Percentiles rank a stretch among this genome's conserved stretches.
phyloP scores from a whole-genome alignment of 2,888 invertebrate genomes.

The Achlya flavicornis region DNA sequence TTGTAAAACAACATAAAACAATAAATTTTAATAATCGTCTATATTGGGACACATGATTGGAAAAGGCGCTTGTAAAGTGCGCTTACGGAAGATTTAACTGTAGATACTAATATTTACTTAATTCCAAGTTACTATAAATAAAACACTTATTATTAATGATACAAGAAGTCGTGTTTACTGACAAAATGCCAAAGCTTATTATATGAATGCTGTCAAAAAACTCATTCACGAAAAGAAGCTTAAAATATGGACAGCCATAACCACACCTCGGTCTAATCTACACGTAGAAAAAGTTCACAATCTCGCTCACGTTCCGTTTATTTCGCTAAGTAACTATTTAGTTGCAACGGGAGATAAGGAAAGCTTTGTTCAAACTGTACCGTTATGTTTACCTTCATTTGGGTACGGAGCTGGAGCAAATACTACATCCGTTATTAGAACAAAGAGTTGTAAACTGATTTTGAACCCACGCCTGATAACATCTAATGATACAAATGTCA shows the following conservation, averaged over 20 bases:
- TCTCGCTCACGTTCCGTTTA: constrained; percentile 59
- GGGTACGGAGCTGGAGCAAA: constrained; percentile 26
- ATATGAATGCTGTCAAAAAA: background rate
- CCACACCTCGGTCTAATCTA: constrained; percentile 10
- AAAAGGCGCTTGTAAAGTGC: background rate
- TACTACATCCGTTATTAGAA: constrained; percentile 18
- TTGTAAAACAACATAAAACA: background rate
- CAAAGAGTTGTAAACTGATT: constrained; percentile 22
- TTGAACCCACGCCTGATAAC: constrained; percentile 18
- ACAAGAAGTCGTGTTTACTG: background rate
- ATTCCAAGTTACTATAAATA: background rate
- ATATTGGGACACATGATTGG: background rate
- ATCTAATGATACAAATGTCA: constrained; percentile 31
- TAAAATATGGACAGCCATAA: constrained; percentile 4
- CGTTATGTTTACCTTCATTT: constrained; percentile 66
- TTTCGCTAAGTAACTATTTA: constrained; percentile 66
- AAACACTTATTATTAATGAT: background rate
- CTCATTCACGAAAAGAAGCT: background rate
- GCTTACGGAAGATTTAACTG: background rate
- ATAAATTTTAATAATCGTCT: background rate
- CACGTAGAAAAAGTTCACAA: constrained; percentile 51
- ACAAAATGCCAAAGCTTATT: background rate
- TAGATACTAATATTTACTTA: background rate
- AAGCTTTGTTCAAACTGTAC: constrained; percentile 58
- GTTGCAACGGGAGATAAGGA: constrained; percentile 66